A percentile compares a stretch with the other conserved stretches of the same genome.
These are phyloP conservation scores for Ibycter americanus DNA, from an alignment of 2,797 vertebrate genomes.

Conservation along the genomic window DNA sequence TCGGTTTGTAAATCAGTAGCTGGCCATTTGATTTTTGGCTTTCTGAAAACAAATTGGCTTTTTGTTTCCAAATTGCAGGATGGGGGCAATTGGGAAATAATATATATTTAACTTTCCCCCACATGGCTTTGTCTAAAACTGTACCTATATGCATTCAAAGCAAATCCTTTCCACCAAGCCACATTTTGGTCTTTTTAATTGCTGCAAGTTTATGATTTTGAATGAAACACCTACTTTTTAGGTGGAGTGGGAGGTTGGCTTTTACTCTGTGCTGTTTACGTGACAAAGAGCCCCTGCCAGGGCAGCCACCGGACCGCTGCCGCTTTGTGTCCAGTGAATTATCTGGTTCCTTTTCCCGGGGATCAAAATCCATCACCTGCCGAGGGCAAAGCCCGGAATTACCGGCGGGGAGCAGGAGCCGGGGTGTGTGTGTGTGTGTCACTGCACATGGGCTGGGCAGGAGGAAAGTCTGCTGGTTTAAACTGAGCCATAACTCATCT, in stretches of 20 bases:
- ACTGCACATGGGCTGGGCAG: constrained; percentile 33
- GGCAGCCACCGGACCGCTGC: not conserved
- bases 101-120: not conserved
- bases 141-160: not conserved
- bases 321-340: not conserved
- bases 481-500: constrained; percentile 37
- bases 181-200: not conserved
- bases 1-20: constrained; percentile 19
- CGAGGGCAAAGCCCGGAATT: not conserved
- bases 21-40: constrained; percentile 13
- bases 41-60: constrained; percentile 20
- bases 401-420: not conserved
- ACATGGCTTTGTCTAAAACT: constrained; percentile 25
- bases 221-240: constrained; percentile 3
- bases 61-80: constrained; percentile 32
- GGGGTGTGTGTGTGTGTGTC: not conserved
- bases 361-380: not conserved
- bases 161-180: not conserved
- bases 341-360: not conserved
- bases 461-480: constrained; percentile 36
- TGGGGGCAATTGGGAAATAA: not conserved
- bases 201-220: constrained; percentile 38
- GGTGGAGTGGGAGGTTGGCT: not conserved
- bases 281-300: not conserved
- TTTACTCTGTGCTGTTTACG: not conserved